Evolutionary conservation across 2,888 invertebrate species (phyloP).

Genomic region (Synanthedon vespiformis): DNA sequence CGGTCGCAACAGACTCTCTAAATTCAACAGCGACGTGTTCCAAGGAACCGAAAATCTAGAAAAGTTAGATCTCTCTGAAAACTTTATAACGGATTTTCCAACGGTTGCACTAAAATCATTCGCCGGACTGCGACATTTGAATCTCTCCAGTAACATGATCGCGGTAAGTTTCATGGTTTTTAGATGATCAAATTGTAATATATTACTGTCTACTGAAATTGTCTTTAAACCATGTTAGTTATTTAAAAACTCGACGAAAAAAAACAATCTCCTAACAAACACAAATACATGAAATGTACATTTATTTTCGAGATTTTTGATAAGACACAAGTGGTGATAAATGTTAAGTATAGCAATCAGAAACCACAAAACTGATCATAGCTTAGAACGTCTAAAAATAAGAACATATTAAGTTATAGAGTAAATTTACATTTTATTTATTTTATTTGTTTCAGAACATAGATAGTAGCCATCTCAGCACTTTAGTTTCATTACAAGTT

Average conservation of each 20-base stretch:
- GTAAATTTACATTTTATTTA: neutral
- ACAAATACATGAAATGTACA: too few species aligned
- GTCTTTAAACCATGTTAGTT: too few species aligned
- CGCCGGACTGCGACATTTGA: constrained; percentile 76
- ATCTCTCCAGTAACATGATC: constrained; percentile 87
- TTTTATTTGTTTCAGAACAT: constrained; percentile 72
- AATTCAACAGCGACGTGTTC: constrained; percentile 88
- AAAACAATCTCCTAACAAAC: too few species aligned
- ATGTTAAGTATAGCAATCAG: too few species aligned
- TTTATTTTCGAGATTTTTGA: too few species aligned
- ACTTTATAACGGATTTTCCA: constrained; percentile 87
- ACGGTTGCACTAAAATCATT: constrained; percentile 80
- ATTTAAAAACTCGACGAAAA: too few species aligned
- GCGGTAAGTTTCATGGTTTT: constrained; percentile 66
- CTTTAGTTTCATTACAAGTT: constrained; percentile 76
- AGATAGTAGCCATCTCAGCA: constrained; percentile 78
- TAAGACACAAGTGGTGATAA: too few species aligned
- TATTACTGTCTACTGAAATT: too few species aligned
- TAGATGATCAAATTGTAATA: neutral
- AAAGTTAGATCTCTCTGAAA: constrained; percentile 86
- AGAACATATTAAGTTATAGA: constrained; percentile 3
- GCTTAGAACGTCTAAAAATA: neutral
- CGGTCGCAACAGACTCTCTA: constrained; percentile 81
- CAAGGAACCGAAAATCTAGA: constrained; percentile 81
- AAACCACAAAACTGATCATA: neutral